phyloP scores from a whole-genome alignment of 2,888 invertebrate genomes.

The Amblyjoppa proteus region DNA sequence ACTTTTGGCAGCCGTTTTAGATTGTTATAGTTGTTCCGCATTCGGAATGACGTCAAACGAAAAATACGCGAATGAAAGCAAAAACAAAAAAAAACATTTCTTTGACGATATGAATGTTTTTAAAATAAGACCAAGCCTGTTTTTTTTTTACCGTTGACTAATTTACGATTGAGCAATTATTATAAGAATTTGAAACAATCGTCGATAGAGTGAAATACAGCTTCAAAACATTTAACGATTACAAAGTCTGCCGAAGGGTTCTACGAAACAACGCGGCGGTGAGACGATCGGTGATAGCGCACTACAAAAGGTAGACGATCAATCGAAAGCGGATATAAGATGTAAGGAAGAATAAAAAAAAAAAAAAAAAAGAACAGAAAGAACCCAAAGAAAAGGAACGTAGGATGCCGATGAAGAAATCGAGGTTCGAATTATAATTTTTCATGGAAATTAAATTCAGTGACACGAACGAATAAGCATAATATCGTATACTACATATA shows the following conservation, averaged over 20 bases:
- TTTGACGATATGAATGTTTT: too few species aligned
- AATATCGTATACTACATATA: constrained; percentile 57
- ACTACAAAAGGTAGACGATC: constrained; percentile 49
- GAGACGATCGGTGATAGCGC: constrained; percentile 35
- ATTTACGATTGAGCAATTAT: too few species aligned
- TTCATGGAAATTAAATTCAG: constrained; percentile 49
- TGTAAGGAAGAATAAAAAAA: constrained; percentile 16
- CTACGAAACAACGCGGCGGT: constrained; percentile 35
- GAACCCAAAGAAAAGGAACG: constrained; percentile 27
- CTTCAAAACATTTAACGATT: constrained; percentile 13
- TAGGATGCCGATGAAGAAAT: constrained; percentile 50
- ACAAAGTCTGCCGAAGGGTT: neutral
- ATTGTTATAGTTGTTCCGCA: too few species aligned
- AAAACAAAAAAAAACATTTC: too few species aligned
- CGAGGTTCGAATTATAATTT: constrained; percentile 63
- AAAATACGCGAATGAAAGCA: too few species aligned
- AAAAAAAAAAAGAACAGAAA: constrained; percentile 30
- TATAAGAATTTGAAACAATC: too few species aligned
- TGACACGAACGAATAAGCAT: constrained; percentile 36
- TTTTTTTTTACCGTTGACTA: too few species aligned
- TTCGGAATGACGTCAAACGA: too few species aligned
- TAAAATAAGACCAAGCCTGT: too few species aligned
- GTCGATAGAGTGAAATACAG: neutral
- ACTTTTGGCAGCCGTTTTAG: too few species aligned
- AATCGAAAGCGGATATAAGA: constrained; percentile 52